Base-by-base conservation (phyloP, 2,888 invertebrate species). In the Nematopogon swammerdamellus region DNA sequence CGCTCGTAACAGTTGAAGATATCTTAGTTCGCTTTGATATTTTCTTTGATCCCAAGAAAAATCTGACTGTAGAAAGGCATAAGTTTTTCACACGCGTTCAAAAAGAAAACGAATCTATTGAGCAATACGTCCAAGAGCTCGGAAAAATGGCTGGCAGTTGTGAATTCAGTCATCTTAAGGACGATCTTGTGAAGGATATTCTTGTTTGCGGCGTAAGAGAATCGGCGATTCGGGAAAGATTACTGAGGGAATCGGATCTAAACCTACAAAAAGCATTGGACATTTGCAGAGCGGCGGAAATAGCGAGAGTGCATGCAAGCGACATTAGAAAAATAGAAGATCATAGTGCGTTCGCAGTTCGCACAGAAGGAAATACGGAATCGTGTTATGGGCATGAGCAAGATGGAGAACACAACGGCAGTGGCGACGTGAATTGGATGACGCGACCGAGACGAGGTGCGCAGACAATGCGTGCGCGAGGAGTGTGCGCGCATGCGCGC, bases 1-100 rank as follows among this genome's bases (percentile, higher is more conserved):
- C 51, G 17, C 18, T 18, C n/a, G 49, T 29, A 2, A 52, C 51
- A 1, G 19, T 53, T n/a, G 3, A 49, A 11, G 47, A 49, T 8
- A 47, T 56, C 46, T n/a, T 56, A 2, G 16, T 46, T n/a, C 53
- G 55, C 49, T 54, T 53, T 48, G 54, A 55, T 49, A 45, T 48
- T 1, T 52, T 50, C 50, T 58, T 56, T 20, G 19, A 48, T 8
- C 51, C 53, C 2, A 56, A 54, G 45, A 54, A 55, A 25, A 58
- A 58, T 48, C 18, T 58, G 3, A 55, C 58, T 1, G 50, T 54
- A 1, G 55, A 57, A 45, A 29, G 56, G 17, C 55, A 56, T 11
- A 50, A 48, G 14, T 56, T 57, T 52, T 55, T 56, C 16, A 56
- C 53, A 3, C 44, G 56, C 5, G 20, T 52, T 29, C 56, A 58